Percentiles rank a stretch among this genome's conserved stretches.
Evolutionary conservation across 2,888 invertebrate genomes (phyloP).

Genomic region (Tenthredo amoena): DNA sequence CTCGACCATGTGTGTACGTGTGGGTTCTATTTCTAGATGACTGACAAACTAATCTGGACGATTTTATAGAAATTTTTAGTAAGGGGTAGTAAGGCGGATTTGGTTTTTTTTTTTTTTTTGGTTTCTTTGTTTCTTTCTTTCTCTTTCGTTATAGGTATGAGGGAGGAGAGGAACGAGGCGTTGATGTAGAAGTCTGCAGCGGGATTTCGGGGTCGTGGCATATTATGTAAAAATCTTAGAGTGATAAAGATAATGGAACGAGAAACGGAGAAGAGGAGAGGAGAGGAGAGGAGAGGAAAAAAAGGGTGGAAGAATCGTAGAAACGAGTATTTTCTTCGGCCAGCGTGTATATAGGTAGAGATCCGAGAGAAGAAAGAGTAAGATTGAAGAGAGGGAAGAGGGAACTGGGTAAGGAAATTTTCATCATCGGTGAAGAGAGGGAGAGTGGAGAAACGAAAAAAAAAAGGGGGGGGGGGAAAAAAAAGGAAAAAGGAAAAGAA

Average conservation of each 20-base stretch:
- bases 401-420: constrained; percentile 63
- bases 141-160: neutral
- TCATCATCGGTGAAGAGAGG: constrained; percentile 64
- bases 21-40: too few relatives aligned
- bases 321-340: constrained; percentile 32
- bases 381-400: neutral
- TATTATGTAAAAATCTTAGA: constrained; percentile 36
- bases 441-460: constrained; percentile 55
- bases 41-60: too few relatives aligned
- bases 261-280: neutral
- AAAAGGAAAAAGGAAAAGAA: constrained; percentile 24
- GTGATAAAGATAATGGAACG: neutral
- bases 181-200: neutral
- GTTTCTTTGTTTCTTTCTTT: neutral
- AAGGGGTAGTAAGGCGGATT: too few relatives aligned
- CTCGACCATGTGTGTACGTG: neutral
- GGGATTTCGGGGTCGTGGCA: neutral
- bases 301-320: neutral
- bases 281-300: neutral
- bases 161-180: neutral
- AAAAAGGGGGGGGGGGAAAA: neutral
- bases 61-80: neutral
- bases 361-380: neutral
- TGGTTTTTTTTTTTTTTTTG: neutral
- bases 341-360: neutral